Conservation (phyloP, 2,888 invertebrate species). For the Ephialtes manifestator region DNA sequence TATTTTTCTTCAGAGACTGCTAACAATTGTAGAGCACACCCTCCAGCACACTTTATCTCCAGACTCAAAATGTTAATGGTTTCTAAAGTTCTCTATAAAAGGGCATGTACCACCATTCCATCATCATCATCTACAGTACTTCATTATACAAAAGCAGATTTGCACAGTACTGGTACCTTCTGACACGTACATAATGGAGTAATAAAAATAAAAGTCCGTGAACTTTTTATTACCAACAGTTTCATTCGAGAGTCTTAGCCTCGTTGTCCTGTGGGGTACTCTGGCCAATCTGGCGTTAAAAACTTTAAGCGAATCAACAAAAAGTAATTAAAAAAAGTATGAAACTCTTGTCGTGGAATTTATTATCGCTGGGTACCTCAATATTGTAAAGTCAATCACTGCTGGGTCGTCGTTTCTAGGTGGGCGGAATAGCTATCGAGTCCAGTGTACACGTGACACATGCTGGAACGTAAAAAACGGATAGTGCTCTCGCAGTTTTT, state of each 20-base stretch:
- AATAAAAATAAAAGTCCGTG: neutral
- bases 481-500: neutral
- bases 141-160: neutral
- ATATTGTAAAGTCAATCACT: neutral
- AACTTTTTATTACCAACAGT: neutral
- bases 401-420: neutral
- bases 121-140: neutral
- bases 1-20: neutral
- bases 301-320: neutral
- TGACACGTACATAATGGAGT: neutral
- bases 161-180: neutral
- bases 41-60: neutral
- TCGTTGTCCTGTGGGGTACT: neutral
- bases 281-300: neutral
- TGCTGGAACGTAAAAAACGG: neutral
- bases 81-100: neutral
- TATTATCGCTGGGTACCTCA: neutral
- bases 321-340: neutral
- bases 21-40: neutral
- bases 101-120: neutral
- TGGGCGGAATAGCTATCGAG: neutral
- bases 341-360: neutral
- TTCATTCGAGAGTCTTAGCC: neutral
- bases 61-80: neutral
- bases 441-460: neutral